Base-by-base conservation (phyloP, 2,888 invertebrate genomes). In the Labia minor region DNA sequence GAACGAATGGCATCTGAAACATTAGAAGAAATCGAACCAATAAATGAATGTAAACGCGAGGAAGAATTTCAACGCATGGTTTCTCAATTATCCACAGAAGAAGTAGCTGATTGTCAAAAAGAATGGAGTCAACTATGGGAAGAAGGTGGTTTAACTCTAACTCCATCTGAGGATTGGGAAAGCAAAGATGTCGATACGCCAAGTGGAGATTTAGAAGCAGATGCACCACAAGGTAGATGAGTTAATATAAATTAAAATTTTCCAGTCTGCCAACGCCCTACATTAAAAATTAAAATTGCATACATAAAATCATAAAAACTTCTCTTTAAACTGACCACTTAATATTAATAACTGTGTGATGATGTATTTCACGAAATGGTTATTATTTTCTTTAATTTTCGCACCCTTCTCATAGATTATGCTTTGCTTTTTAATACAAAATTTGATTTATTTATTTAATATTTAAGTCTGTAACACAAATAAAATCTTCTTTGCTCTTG, bases 1-100 rank as follows among this genome's bases (percentile, higher is more conserved):
- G 81, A 81, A 73, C 73, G 79, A 72, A 79, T 81, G 78, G 80
- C 81, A 61, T 81, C 81, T 14, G 77, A 81, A 72, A 76, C 77
- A 18, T 71, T 80, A 67, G 78, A 79, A 64, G 77, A 77, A 63
- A 67, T 66, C 64, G 75, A 74, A 21, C 77, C 77, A n/a, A 75
- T 75, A 67, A 73, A 77, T 67, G 75, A 77, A 67, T 75, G 74
- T 67, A 72, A 73, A 69, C 75, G 75, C 37, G 80, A 80, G 69
- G 75, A 73, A 20, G 80, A 80, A 71, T 81, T 77, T 74, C 77
- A 78, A 71, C 76, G 73, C 68, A 76, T 81, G 72, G 78, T 81
- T 61, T 81, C 81, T 19, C 81, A 81, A 71, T 73, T 81, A 68
- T 81, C 81, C 71, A 75, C 74, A 3, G 81, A 81, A 72, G 81